A percentile compares a stretch with the other conserved stretches of the same genome.
Conservation (phyloP, 2,797 vertebrate species). For the Diplodus puntazzo region DNA sequence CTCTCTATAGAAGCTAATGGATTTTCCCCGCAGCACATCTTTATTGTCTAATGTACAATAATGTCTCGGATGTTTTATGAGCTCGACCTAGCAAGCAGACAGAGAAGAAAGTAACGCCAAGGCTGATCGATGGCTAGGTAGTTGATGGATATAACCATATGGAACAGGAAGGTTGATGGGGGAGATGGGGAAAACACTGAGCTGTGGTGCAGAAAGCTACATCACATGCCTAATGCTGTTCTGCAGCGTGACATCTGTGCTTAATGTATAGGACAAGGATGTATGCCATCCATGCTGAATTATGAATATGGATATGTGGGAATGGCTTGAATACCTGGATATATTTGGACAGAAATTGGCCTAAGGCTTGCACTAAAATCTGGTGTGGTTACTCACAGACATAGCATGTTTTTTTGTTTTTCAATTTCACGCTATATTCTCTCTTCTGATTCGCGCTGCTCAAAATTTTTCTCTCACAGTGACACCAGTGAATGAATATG, state of each 20-base stretch:
- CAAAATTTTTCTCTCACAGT: neutral
- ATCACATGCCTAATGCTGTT: slow-evolving; percentile 56
- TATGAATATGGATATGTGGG: slow-evolving; percentile 32
- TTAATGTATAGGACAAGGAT: slow-evolving; percentile 46
- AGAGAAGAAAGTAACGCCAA: slow-evolving; percentile 70
- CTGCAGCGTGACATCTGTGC: slow-evolving; percentile 45
- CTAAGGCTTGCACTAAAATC: slow-evolving; percentile 19
- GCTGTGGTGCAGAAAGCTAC: slow-evolving; percentile 51
- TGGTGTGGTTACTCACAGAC: slow-evolving; percentile 8
- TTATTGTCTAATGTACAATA: slow-evolving; percentile 81
- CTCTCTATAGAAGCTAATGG: slow-evolving; percentile 74
- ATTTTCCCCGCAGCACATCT: slow-evolving; percentile 74
- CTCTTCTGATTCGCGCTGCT: neutral
- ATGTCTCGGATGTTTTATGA: slow-evolving; percentile 79
- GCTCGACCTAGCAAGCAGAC: slow-evolving; percentile 70
- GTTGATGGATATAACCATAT: slow-evolving; percentile 76
- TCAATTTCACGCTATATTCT: slow-evolving; percentile 5
- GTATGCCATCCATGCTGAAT: slow-evolving; percentile 44
- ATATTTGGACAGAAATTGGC: slow-evolving; percentile 37
- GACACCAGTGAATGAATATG: neutral
- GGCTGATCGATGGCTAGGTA: slow-evolving; percentile 74
- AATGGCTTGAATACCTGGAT: slow-evolving; percentile 18
- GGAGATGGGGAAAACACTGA: slow-evolving; percentile 48
- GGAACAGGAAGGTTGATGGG: slow-evolving; percentile 67
- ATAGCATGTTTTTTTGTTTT: neutral